These are phyloP conservation scores for Escarpia spicata DNA, from an alignment of 2,888 invertebrate species.

Conservation along the genomic window DNA sequence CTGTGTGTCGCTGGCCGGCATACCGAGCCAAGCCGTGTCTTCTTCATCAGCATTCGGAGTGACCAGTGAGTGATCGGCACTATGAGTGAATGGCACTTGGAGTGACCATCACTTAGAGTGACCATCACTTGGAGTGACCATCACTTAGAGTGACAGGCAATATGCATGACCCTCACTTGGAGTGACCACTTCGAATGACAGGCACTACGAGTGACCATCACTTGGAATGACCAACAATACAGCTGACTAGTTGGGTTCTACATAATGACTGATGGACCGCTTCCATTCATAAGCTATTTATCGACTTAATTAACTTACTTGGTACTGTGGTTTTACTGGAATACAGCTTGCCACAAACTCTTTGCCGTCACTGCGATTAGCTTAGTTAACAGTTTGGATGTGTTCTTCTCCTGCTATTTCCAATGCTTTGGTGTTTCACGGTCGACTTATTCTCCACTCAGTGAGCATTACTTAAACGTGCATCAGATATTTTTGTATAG, in stretches of 20 bases:
- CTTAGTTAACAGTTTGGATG: background rate
- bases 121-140: background rate
- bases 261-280: background rate
- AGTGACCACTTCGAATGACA: background rate
- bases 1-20: constrained; percentile 70
- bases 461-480: background rate
- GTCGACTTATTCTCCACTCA: background rate
- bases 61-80: background rate
- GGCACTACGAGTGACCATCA: background rate
- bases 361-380: background rate
- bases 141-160: too few relatives aligned
- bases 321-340: background rate
- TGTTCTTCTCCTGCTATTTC: background rate
- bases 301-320: background rate
- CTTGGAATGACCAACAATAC: background rate
- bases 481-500: too few relatives aligned
- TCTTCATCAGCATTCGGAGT: constrained; percentile 41
- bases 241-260: background rate
- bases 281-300: background rate
- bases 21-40: constrained; percentile 58
- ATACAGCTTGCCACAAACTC: background rate
- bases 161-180: too few relatives aligned
- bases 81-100: background rate
- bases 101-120: background rate
- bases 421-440: background rate